Evolutionary conservation across 2,113 vertebrate genomes (phyloP).

Genomic region (Colinus virginianus): DNA sequence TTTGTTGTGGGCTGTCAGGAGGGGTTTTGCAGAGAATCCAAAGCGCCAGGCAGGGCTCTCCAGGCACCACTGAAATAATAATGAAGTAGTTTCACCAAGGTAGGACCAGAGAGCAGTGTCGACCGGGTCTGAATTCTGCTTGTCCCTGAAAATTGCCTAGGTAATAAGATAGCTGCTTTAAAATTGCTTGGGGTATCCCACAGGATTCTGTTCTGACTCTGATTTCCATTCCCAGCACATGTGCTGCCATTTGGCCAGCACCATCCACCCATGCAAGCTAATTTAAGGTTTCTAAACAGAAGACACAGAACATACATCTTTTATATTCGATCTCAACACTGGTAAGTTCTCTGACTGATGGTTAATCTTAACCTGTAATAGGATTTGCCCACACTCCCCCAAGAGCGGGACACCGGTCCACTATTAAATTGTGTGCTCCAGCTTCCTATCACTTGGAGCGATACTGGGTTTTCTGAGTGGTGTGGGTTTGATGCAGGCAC

Average conservation of each 20-base stretch:
- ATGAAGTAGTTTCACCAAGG: conserved; percentile 67
- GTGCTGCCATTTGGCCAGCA: conserved; percentile 62
- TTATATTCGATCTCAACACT: conserved; percentile 66
- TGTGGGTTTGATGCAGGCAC: background rate
- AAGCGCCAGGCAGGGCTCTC: conserved; percentile 57
- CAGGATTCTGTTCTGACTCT: conserved; percentile 64
- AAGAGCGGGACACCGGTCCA: conserved; percentile 27
- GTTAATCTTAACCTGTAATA: conserved; percentile 56
- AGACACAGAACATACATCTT: conserved; percentile 64
- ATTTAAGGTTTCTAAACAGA: conserved; percentile 67
- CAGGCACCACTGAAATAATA: conserved; percentile 68
- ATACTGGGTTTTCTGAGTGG: background rate
- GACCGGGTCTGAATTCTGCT: conserved; percentile 38
- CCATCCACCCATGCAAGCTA: conserved; percentile 46
- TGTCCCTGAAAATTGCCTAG: conserved; percentile 61
- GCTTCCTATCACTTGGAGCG: background rate
- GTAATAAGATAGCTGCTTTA: conserved; percentile 61
- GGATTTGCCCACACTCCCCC: conserved; percentile 54
- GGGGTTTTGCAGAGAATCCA: conserved; percentile 51
- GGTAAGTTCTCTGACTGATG: conserved; percentile 55
- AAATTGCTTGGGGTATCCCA: conserved; percentile 63
- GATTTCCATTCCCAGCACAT: conserved; percentile 63
- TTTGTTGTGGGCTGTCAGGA: conserved; percentile 41
- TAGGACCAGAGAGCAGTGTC: background rate
- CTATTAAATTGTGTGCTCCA: background rate